A percentile compares a stretch with the other conserved stretches of the same genome.
phyloP scores from a whole-genome alignment of 64 coral and sea anemone genomes.

The Orbicella faveolata region DNA sequence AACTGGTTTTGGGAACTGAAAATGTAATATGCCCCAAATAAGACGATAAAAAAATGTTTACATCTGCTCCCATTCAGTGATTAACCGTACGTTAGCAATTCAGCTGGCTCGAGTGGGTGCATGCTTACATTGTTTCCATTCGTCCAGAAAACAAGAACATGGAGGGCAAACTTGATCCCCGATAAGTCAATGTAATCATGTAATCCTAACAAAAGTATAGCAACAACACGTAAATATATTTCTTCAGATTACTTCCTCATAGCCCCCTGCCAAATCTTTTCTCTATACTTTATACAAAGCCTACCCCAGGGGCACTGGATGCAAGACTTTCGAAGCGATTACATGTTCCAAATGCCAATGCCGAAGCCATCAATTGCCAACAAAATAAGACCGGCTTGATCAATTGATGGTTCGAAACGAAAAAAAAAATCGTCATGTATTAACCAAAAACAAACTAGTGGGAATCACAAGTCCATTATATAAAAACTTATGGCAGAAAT shows the following conservation, averaged over 20 bases:
- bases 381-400: not conserved
- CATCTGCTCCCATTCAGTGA: not conserved
- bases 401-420: not conserved
- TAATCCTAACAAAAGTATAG: not conserved
- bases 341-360: slow-evolving; percentile 19
- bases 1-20: not conserved
- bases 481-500: not conserved
- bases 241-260: not conserved
- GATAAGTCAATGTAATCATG: not conserved
- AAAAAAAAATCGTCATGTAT: not conserved
- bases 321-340: not conserved
- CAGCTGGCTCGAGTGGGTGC: not conserved
- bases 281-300: slow-evolving; percentile 1
- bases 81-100: not conserved
- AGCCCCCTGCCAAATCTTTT: not conserved
- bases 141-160: not conserved
- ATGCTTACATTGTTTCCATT: not conserved
- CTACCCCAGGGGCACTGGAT: not conserved
- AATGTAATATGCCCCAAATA: not conserved
- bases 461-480: not conserved
- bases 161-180: not conserved
- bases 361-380: not conserved
- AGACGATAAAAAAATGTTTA: not conserved
- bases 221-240: not conserved
- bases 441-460: slow-evolving; percentile 9